Conservation (phyloP, 2,113 vertebrate species). For the Plestiodon gilberti region DNA sequence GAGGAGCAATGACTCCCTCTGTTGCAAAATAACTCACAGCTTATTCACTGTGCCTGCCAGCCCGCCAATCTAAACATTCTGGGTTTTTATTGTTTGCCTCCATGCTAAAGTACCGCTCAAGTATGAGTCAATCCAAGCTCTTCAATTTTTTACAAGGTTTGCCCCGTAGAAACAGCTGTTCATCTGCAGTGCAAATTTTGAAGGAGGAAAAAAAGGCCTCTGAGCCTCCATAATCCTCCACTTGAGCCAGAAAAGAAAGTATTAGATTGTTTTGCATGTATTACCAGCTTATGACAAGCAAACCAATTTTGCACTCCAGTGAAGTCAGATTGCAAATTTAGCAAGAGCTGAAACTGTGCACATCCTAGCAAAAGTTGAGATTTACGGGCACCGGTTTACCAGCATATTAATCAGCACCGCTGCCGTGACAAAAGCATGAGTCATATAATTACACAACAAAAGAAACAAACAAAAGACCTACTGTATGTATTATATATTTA, state of each 20-base stretch:
- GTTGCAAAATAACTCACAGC: background rate
- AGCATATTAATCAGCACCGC: constrained; percentile 64
- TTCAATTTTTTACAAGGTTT: constrained; percentile 66
- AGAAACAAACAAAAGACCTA: constrained; percentile 36
- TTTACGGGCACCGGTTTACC: constrained; percentile 66
- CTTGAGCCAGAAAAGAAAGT: constrained; percentile 67
- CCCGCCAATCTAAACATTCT: constrained; percentile 21
- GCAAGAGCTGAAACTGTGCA: constrained; percentile 63
- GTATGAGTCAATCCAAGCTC: constrained; percentile 39
- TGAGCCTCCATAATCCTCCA: constrained; percentile 62
- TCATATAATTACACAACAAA: constrained; percentile 62
- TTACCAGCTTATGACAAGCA: constrained; percentile 74
- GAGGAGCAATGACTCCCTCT: background rate
- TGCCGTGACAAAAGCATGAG: constrained; percentile 62
- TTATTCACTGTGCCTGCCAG: constrained; percentile 33
- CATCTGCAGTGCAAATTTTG: constrained; percentile 54
- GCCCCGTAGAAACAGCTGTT: constrained; percentile 67
- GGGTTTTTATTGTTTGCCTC: constrained; percentile 42
- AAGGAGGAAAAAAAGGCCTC: constrained; percentile 50
- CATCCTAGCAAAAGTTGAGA: constrained; percentile 67
- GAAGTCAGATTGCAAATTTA: constrained; percentile 77
- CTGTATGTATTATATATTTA: background rate
- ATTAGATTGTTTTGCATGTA: constrained; percentile 71
- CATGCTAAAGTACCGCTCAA: constrained; percentile 37
- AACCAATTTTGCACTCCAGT: constrained; percentile 76